Evolutionary conservation across 2,888 invertebrate species (phyloP).

Genomic region (Loripinus fragilis): DNA sequence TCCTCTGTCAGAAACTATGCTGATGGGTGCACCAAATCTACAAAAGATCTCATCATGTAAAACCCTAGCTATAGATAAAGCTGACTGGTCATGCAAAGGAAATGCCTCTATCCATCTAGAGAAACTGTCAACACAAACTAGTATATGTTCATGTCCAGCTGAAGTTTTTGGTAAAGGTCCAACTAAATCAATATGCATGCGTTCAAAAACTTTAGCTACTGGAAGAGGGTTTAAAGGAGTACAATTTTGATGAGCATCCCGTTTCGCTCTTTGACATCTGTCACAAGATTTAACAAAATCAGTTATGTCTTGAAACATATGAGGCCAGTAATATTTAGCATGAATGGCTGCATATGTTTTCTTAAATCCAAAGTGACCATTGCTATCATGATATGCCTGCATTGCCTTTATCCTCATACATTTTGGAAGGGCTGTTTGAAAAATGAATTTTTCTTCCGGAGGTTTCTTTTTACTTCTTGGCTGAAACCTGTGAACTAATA

Average conservation of each 20-base stretch:
- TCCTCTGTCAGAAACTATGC: conserved; percentile 45
- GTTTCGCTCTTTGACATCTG: conserved; percentile 46
- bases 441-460: conserved; percentile 25
- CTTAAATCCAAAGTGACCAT: conserved; percentile 26
- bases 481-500: neutral
- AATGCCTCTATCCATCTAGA: conserved; percentile 47
- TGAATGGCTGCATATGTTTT: conserved; percentile 30
- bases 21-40: conserved; percentile 32
- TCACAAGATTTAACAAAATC: conserved; percentile 46
- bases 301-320: conserved; percentile 34
- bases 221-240: conserved; percentile 33
- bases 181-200: conserved; percentile 29
- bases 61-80: conserved; percentile 35
- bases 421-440: conserved; percentile 34
- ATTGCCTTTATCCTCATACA: conserved; percentile 13
- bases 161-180: conserved; percentile 33
- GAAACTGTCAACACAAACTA: conserved; percentile 46
- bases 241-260: neutral
- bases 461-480: neutral
- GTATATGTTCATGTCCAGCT: conserved; percentile 43
- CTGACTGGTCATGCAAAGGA: conserved; percentile 38
- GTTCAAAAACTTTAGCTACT: conserved; percentile 31
- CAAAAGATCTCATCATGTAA: conserved; percentile 37
- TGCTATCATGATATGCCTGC: conserved; percentile 25
- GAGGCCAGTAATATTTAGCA: conserved; percentile 26